Conservation (phyloP, 2,797 vertebrate species). For the Poliocrania exsul region DNA sequence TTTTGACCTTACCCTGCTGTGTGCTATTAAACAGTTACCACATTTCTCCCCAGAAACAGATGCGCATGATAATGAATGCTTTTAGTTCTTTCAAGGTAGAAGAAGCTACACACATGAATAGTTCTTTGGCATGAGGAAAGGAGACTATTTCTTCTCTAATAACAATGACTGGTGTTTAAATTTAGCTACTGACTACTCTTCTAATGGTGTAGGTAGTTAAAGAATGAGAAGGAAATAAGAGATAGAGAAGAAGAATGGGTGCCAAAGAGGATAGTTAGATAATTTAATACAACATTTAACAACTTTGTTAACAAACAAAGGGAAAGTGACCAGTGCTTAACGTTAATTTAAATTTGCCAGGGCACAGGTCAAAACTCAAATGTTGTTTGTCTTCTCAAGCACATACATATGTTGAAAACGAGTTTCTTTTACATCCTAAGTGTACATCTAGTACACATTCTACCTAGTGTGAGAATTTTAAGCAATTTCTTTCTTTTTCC, state of each 20-base stretch:
- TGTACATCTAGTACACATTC: rapidly evolving
- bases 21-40: neutral
- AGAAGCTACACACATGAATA: neutral
- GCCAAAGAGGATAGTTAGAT: neutral
- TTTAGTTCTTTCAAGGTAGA: neutral
- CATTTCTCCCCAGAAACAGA: neutral
- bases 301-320: neutral
- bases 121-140: neutral
- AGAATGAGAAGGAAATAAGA: neutral
- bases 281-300: neutral
- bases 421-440: neutral
- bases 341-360: neutral
- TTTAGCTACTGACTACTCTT: neutral
- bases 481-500: neutral
- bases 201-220: neutral
- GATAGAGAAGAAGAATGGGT: neutral
- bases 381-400: neutral
- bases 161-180: neutral
- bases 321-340: neutral
- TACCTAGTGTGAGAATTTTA: neutral
- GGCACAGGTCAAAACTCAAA: neutral
- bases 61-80: neutral
- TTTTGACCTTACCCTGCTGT: neutral
- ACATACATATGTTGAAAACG: neutral
- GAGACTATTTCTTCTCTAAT: neutral